phyloP scores from a whole-genome alignment of 2,113 vertebrate species.

The Pollimyrus isidori region DNA sequence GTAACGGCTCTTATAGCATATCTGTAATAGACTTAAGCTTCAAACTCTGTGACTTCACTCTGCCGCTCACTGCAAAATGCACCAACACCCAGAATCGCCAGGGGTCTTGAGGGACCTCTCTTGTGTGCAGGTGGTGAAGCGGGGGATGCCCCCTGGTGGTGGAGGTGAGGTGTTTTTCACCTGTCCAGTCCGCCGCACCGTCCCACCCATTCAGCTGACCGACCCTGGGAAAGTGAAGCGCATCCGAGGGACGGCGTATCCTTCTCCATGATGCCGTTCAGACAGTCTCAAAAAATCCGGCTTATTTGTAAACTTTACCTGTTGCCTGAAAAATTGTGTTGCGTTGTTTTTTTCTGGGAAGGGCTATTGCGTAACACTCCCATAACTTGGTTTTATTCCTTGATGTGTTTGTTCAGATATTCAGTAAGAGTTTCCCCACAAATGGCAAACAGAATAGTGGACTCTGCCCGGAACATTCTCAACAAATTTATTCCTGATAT shows the following conservation, averaged over 20 bases:
- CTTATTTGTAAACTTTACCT: background rate
- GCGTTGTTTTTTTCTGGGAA: background rate
- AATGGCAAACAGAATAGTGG: slow-evolving; percentile 92
- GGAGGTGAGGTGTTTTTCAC: slow-evolving; percentile 85
- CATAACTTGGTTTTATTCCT: slow-evolving; percentile 29
- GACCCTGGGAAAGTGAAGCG: slow-evolving; percentile 94
- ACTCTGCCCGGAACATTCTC: slow-evolving; percentile 78
- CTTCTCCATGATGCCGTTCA: slow-evolving; percentile 40
- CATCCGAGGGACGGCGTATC: slow-evolving; percentile 95
- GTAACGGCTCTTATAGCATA: background rate
- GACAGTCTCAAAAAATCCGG: background rate
- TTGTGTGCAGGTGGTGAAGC: slow-evolving; percentile 68
- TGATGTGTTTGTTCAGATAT: slow-evolving; percentile 63
- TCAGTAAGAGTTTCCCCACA: slow-evolving; percentile 91
- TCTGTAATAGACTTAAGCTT: background rate
- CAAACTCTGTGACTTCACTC: background rate
- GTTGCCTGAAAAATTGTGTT: background rate
- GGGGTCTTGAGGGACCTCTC: background rate
- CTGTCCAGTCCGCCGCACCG: slow-evolving; percentile 74
- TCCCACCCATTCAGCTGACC: slow-evolving; percentile 77
- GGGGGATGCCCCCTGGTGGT: slow-evolving; percentile 89
- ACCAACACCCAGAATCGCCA: background rate
- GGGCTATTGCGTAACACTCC: background rate
- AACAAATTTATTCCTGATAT: slow-evolving; percentile 93
- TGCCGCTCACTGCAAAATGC: background rate